phyloP scores from a whole-genome alignment of 2,888 invertebrate genomes.

The Ischnus inquisitorius region DNA sequence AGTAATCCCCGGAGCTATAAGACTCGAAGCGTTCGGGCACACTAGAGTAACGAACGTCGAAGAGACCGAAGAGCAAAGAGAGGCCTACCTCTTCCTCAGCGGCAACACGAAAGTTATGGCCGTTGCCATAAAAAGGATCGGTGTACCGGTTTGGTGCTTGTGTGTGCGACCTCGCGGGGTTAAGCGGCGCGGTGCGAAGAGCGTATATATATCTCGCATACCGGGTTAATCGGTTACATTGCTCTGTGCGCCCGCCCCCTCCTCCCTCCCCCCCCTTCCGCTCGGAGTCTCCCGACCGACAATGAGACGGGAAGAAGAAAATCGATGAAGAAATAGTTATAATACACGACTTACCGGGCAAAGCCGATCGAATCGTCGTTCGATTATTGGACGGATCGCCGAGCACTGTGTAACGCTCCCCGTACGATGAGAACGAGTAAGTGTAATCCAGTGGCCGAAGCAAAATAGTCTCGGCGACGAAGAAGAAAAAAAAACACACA shows the following conservation, averaged over 20 bases:
- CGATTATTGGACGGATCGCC: background rate
- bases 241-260: conserved; percentile 30
- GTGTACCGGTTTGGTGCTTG: conserved; percentile 65
- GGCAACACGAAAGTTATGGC: conserved; percentile 64
- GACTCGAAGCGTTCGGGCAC: background rate
- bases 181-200: conserved; percentile 56
- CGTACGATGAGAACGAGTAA: background rate
- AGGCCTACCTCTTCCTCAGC: conserved; percentile 29
- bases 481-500: background rate
- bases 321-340: background rate
- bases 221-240: conserved; percentile 59
- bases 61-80: conserved; percentile 44
- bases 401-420: background rate
- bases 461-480: background rate
- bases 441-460: conserved; percentile 11
- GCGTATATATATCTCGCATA: conserved; percentile 44
- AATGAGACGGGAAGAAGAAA: conserved; percentile 9
- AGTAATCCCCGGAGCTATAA: background rate
- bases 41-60: conserved; percentile 4
- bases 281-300: background rate
- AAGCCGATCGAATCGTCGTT: background rate
- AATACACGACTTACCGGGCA: conserved; percentile 1
- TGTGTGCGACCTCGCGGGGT: conserved; percentile 67
- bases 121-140: conserved; percentile 67
- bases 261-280: background rate